Conservation (phyloP, 2,888 invertebrate genomes). For the Crocallis elinguaria region DNA sequence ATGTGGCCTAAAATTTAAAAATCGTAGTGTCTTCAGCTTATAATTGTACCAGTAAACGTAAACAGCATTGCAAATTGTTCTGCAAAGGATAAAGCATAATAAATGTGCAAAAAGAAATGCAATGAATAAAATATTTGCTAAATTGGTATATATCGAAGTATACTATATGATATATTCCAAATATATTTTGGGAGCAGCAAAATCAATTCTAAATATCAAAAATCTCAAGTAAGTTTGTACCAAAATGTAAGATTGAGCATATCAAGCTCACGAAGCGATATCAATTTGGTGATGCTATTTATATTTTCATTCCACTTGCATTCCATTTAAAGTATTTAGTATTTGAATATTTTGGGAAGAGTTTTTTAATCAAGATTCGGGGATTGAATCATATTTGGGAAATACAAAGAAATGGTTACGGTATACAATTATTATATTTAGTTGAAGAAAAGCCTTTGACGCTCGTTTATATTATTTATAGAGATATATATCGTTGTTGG, state of each 20-base stretch:
- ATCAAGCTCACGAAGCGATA: slow-evolving; percentile 33
- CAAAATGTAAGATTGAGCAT: slow-evolving; percentile 18
- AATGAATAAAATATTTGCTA: too few species aligned
- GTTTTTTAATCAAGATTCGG: slow-evolving; percentile 10
- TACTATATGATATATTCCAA: too few species aligned
- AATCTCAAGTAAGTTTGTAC: slow-evolving; percentile 3
- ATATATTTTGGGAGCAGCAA: too few species aligned
- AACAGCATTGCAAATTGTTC: neutral
- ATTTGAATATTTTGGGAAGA: slow-evolving; percentile 16
- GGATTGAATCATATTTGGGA: neutral
- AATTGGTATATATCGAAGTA: too few species aligned
- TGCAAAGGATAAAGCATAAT: neutral
- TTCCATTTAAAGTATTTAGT: slow-evolving; percentile 16
- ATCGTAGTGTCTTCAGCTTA: slow-evolving; percentile 14
- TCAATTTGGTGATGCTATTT: slow-evolving; percentile 17
- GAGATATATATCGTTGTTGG: too few species aligned
- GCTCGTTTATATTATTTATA: neutral
- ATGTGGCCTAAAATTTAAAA: slow-evolving; percentile 22
- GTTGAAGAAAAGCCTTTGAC: neutral
- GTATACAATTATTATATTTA: neutral
- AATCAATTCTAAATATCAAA: neutral
- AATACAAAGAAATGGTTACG: neutral
- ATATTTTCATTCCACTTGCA: slow-evolving; percentile 15
- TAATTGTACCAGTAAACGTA: neutral
- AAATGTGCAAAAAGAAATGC: neutral